Evolutionary conservation across 2,797 vertebrate species (phyloP).

Genomic region (Monodelphis domestica): DNA sequence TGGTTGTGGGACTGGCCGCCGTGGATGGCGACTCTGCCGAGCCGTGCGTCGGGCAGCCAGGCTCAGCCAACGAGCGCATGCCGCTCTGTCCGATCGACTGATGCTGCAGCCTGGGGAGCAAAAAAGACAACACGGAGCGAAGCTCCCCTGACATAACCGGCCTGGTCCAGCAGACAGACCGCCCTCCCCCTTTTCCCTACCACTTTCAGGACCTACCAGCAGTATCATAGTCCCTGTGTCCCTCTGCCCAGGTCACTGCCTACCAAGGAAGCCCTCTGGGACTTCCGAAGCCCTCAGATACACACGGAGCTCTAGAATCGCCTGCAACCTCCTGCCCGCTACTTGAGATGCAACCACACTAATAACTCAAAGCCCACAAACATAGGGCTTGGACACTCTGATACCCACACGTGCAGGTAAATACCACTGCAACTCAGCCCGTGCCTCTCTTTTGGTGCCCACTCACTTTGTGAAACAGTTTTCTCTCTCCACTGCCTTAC

Average conservation of each 20-base stretch:
- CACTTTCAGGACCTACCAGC: neutral
- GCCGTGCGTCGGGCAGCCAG: conserved; percentile 97
- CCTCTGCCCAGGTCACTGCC: neutral
- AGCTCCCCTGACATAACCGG: conserved; percentile 71
- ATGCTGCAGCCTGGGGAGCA: conserved; percentile 95
- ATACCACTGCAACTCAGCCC: neutral
- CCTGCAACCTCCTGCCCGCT: neutral
- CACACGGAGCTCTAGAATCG: neutral
- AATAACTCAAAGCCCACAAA: neutral
- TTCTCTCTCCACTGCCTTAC: neutral
- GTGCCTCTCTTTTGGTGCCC: neutral
- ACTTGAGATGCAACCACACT: accelerated
- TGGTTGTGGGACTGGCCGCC: conserved; percentile 98
- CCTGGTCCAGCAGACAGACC: neutral
- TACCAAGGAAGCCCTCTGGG: neutral
- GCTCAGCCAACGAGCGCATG: conserved; percentile 97
- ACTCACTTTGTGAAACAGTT: neutral
- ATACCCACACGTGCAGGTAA: neutral
- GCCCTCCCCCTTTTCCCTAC: neutral
- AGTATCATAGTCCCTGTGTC: neutral
- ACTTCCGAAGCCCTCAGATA: neutral
- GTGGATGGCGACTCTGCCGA: conserved; percentile 98
- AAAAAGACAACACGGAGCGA: conserved; percentile 82
- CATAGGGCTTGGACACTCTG: neutral
- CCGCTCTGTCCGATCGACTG: conserved; percentile 98